Evolutionary conservation across 2,113 vertebrate genomes (phyloP), one percentile per base, ranked within the genome.

Genomic region (Salminus brasiliensis): DNA sequence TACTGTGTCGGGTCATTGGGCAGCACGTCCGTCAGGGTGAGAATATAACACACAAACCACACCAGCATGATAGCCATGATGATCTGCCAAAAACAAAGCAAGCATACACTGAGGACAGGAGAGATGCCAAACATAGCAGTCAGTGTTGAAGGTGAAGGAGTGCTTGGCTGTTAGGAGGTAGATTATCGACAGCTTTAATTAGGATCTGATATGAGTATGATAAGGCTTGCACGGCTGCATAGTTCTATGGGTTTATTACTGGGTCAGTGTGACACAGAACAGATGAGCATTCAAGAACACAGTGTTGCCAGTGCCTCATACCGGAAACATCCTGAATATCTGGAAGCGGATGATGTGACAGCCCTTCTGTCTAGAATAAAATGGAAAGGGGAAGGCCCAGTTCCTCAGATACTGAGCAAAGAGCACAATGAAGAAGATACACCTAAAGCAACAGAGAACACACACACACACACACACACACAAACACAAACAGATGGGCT

Each of bases 291-390:
- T 30, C 36, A 52, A 34, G 29, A 23, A 25, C 10, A 34, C 11
- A 68, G 34, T 43, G 59, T 65, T 10, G 52, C 43, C 18, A 59
- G 18, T 62, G 16, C 10, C 12, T 67, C 89, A 92, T 93, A 99
- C 97, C 12, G 98, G 97, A 90, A 99, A 99, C 96, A 98, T 94
- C 89, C 96, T 98, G 94, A 99, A 99, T 86, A 99, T 91, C 88
- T 98, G 95, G 77, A 98, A 7, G 11, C 90, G 93, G 72, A 93
- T 87, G 70, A 91, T 77, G 23, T 88, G 91, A n/a, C 96, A 91
- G 25, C 97, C 97, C 49, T 84, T 91, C 79, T 93, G 91, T 52
- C 89, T 87, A 66, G 88, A 93, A 86, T 96, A 99, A 21, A 90
- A 81, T 0, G 96, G 97, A 83, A 99, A 53, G 68, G 87, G 86